phyloP scores from a whole-genome alignment of 2,797 vertebrate species.

The Botia almorhae region DNA sequence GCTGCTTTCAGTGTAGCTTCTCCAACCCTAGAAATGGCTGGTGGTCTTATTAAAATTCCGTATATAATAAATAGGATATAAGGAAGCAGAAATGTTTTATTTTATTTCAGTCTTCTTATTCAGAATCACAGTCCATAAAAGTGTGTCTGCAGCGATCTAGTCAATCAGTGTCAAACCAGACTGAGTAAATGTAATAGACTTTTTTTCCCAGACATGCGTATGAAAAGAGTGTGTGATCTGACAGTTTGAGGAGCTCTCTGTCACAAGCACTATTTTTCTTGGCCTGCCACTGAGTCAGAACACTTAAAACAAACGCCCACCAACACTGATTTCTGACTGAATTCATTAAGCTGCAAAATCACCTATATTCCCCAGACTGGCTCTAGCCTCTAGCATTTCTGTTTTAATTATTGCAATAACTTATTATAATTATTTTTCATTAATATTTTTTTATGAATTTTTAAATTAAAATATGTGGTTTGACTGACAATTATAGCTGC shows the following conservation, averaged over 20 bases:
- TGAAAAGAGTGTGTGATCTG: conserved; percentile 11
- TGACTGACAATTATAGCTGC: not conserved
- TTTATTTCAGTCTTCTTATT: not conserved
- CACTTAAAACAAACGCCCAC: conserved; percentile 21
- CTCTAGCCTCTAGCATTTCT: not conserved
- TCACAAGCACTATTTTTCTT: conserved; percentile 27
- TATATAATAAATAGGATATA: no score
- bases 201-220: conserved; percentile 11
- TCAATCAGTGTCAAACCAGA: not conserved
- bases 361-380: not conserved
- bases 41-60: no score
- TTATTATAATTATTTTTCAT: not conserved
- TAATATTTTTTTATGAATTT: not conserved
- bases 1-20: no score
- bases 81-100: conserved; percentile 1
- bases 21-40: no score
- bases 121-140: not conserved
- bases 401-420: not conserved
- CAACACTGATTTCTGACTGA: conserved; percentile 4
- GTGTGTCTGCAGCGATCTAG: not conserved
- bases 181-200: not conserved
- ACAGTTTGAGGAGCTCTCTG: not conserved
- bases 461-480: not conserved
- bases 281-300: conserved; percentile 11
- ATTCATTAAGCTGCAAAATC: conserved; percentile 22